Conservation (phyloP, 2,888 invertebrate genomes). For the Agrochola litura region DNA sequence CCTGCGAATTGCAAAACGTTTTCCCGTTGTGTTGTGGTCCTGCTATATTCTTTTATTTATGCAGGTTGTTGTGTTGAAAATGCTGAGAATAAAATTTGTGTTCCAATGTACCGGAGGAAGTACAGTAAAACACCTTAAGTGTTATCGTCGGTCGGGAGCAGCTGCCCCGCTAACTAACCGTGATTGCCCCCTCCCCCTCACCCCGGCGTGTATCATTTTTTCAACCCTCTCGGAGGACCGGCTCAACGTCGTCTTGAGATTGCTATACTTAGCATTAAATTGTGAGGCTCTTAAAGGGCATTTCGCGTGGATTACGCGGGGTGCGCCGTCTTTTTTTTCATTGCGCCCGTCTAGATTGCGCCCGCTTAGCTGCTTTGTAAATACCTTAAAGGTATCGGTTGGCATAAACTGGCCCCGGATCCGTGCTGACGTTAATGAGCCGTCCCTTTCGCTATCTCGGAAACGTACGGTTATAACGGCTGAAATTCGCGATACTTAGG, state of each 20-base stretch:
- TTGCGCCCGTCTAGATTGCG: slow-evolving; percentile 81
- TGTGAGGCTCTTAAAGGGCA: slow-evolving; percentile 86
- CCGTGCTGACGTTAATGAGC: slow-evolving; percentile 88
- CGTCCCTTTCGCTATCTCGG: slow-evolving; percentile 86
- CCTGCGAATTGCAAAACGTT: slow-evolving; percentile 65
- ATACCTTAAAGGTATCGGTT: slow-evolving; percentile 89
- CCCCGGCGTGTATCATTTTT: slow-evolving; percentile 85
- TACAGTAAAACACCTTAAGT: slow-evolving; percentile 82
- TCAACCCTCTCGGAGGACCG: slow-evolving; percentile 83
- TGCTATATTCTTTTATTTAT: slow-evolving; percentile 25
- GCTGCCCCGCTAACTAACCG: slow-evolving; percentile 86
- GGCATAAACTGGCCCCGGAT: slow-evolving; percentile 84
- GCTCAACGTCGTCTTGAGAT: slow-evolving; percentile 84
- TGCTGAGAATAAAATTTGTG: slow-evolving; percentile 68
- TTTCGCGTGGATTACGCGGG: slow-evolving; percentile 84
- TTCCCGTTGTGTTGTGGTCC: slow-evolving; percentile 54
- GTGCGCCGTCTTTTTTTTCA: slow-evolving; percentile 80
- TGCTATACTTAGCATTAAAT: slow-evolving; percentile 90
- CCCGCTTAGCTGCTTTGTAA: slow-evolving; percentile 86
- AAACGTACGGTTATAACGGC: slow-evolving; percentile 85
- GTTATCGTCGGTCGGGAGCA: slow-evolving; percentile 81
- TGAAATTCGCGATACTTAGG: slow-evolving; percentile 79
- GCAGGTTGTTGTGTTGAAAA: slow-evolving; percentile 47
- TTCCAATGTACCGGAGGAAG: slow-evolving; percentile 72
- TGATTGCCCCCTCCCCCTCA: slow-evolving; percentile 76